Evolutionary conservation across 2,797 vertebrate genomes (phyloP), one percentile per base, ranked within the genome.

Genomic region (Silurus aristotelis): DNA sequence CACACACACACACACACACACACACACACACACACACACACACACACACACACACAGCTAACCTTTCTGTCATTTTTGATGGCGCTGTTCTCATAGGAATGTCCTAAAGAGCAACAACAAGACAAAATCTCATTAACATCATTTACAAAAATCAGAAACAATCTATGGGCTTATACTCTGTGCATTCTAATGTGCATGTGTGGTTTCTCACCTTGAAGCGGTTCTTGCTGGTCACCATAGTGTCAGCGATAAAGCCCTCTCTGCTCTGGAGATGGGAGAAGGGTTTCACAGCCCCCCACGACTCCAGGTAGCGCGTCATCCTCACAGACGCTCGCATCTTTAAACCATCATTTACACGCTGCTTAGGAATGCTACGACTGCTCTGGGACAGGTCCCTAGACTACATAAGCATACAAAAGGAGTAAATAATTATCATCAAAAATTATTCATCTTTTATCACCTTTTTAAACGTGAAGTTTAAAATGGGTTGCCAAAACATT

Each of bases 221-320:
- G 2, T 89, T 81, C 89, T 95, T 96, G 83, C 96, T 95, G 0
- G 94, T 96, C 66, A 94, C 83, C 0, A 96, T 95, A 1, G 91
- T 89, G 73, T 98, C 98, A 0, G 94, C 67, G 91, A 93, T 94
- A 80, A 97, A 94, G 0, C 96, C 97, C 25, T 98, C 98, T 0
- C 96, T 92, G 87, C 94, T 97, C 94, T 96, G 98, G 61, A 99
- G 96, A 91, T 99, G 98, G 0, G 98, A 96, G 14, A 99, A 99
- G 52, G 98, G 98, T 88, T 98, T 96, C 0, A 97, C 97, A 0
- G 98, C 98, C 0, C 98, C 98, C 98, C 98, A 99, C 1, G 98
- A 98, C 90, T 99, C 98, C 25, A 99, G 93, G 89, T 99, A 99
- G 0, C 98, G 97, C 0, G 98, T 99, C 96, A 99, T 98, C 14